Evolutionary conservation across 2,888 invertebrate species (phyloP), one percentile per base, ranked within the genome.

Genomic region (Tenthredo mesomela): DNA sequence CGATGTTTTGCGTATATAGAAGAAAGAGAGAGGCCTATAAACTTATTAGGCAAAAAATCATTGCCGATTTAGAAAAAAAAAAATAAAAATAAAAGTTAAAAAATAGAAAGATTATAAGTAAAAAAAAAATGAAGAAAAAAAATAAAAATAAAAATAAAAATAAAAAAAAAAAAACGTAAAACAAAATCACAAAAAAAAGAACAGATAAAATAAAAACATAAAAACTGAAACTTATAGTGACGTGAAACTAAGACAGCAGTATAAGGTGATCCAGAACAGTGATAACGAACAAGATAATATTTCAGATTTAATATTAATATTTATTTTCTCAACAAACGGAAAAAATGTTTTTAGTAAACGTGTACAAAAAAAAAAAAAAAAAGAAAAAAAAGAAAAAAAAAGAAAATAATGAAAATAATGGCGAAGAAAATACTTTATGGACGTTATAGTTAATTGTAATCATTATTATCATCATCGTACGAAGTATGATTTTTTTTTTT

Each of bases 241-340:
- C 84, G 84, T 77, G 84, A 85, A 33, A 86, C 86, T 87, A 88
- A 88, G 88, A 88, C 87, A 87, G 88, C 88, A 86, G 86, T 84
- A 86, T 85, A 73, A 73, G 87, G 87, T 86, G 89, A 88, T 89
- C 88, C 86, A 87, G 87, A 89, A 88, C 88, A 88, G 89, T 89
- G 89, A 90, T 90, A 89, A 91, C 86, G 88, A 90, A 88, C 88
- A 88, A 90, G 88, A 90, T 89, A 90, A 92, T 90, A 91, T 90
- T 91, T 92, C 91, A 91, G 90, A 92, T 92, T 92, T 92, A 92
- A 92, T 92, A 91, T 92, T 92, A 92, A 90, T 92, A 92, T 92
- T 92, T 92, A 92, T 92, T 92, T 92, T 92, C 92, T 92, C 91
- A 92, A 91, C 89, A 85, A 90, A 89, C 89, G 88, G 87, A 90